phyloP scores from a whole-genome alignment of 2,113 vertebrate species.

The Perognathus longimembris region DNA sequence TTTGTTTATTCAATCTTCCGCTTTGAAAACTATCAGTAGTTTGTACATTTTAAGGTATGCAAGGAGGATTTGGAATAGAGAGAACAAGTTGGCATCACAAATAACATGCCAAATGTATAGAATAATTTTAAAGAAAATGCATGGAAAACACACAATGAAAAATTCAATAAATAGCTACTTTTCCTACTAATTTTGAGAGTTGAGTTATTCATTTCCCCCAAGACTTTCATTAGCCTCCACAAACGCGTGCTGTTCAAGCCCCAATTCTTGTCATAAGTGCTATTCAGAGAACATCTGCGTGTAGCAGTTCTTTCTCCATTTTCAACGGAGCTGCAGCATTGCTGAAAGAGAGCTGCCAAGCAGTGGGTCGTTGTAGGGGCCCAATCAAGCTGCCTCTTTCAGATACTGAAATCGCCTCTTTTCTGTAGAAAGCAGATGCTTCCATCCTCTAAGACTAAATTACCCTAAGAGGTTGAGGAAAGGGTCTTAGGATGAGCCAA shows the following conservation, averaged over 20 bases:
- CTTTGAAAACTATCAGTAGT: not conserved
- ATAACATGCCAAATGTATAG: not conserved
- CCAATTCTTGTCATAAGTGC: conserved; percentile 40
- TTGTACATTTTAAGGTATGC: not conserved
- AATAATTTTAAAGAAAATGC: conserved; percentile 62
- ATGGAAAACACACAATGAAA: conserved; percentile 57
- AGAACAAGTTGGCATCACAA: conserved; percentile 1
- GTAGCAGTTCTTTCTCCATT: conserved; percentile 27
- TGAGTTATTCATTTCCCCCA: conserved; percentile 59
- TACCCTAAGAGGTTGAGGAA: conserved; percentile 43
- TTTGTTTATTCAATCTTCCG: not conserved
- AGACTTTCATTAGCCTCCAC: conserved; percentile 69
- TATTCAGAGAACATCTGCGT: conserved; percentile 58
- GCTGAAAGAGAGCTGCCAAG: conserved; percentile 53
- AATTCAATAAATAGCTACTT: conserved; percentile 72
- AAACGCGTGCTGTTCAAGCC: conserved; percentile 14
- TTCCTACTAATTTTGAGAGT: conserved; percentile 70
- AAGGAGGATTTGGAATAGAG: not conserved
- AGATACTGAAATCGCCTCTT: conserved; percentile 54
- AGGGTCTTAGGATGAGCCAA: conserved; percentile 30
- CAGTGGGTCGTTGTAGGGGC: not conserved
- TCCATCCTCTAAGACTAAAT: not conserved
- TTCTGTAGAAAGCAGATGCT: conserved; percentile 47
- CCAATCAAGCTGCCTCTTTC: conserved; percentile 62
- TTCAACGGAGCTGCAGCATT: not conserved